These are phyloP conservation scores for Lasioglossum oenotherae DNA, from an alignment of 2,888 invertebrate species.

Conservation along the genomic window DNA sequence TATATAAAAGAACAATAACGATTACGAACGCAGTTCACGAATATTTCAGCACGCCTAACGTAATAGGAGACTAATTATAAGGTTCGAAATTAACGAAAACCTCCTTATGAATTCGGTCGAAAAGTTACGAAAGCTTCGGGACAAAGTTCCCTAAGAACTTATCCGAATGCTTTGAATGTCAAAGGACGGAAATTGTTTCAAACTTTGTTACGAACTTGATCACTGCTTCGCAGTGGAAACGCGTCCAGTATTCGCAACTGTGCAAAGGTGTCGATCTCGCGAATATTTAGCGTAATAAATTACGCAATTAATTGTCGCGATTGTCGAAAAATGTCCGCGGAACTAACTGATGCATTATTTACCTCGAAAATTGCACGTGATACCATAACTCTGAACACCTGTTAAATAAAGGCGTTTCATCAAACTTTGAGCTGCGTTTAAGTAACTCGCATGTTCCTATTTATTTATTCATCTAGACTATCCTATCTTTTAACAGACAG, in stretches of 20 bases:
- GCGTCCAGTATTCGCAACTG: background rate
- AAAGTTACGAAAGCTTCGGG: background rate
- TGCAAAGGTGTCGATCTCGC: background rate
- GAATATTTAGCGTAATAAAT: constrained; percentile 5
- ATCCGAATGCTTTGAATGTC: constrained; percentile 30
- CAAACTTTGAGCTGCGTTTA: background rate
- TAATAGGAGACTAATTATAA: background rate
- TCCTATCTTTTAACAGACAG: background rate
- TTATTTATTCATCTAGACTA: background rate
- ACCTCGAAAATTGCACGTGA: background rate
- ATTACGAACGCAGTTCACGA: background rate
- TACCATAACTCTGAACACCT: background rate
- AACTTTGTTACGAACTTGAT: constrained; percentile 38
- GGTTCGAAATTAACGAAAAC: background rate
- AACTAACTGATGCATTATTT: background rate
- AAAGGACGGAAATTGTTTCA: constrained; percentile 41
- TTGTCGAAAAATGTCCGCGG: background rate
- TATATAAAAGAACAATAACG: background rate
- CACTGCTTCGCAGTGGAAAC: constrained; percentile 1
- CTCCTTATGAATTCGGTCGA: background rate
- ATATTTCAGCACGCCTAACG: background rate
- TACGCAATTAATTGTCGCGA: background rate
- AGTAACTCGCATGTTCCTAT: background rate
- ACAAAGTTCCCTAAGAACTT: background rate
- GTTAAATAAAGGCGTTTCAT: background rate